Evolutionary conservation across 2,113 vertebrate species (phyloP).

Genomic region (Dasyornis broadbenti): DNA sequence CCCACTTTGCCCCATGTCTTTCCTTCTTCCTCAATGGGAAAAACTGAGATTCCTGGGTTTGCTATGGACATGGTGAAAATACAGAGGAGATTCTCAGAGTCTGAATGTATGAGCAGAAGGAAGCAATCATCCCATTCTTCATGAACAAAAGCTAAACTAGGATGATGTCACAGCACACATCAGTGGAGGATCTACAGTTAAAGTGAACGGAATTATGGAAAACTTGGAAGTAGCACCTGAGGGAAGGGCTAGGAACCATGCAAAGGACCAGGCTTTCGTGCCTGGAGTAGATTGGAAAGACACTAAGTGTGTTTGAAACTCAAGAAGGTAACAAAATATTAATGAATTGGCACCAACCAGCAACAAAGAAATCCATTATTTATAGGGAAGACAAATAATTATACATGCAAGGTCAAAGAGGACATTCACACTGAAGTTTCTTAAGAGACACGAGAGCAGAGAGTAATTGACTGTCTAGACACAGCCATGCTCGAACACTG

Average conservation of each 20-base stretch:
- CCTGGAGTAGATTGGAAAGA: neutral
- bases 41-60: neutral
- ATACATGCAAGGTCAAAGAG: conserved; percentile 44
- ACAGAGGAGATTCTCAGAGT: neutral
- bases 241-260: neutral
- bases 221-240: neutral
- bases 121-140: neutral
- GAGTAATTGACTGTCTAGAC: conserved; percentile 44
- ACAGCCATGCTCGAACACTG: neutral
- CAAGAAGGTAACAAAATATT: conserved; percentile 28
- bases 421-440: neutral
- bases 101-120: neutral
- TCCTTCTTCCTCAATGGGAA: neutral
- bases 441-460: neutral
- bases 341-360: conserved; percentile 24
- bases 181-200: neutral
- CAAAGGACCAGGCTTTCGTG: neutral
- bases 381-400: conserved; percentile 39
- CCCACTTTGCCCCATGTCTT: neutral
- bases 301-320: neutral
- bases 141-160: neutral
- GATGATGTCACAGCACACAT: neutral
- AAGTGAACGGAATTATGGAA: neutral
- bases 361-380: conserved; percentile 49
- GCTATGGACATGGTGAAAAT: neutral